A percentile compares a stretch with the other conserved stretches of the same genome.
Evolutionary conservation across 2,113 vertebrate species (phyloP).

Genomic region (Cathartes aura): DNA sequence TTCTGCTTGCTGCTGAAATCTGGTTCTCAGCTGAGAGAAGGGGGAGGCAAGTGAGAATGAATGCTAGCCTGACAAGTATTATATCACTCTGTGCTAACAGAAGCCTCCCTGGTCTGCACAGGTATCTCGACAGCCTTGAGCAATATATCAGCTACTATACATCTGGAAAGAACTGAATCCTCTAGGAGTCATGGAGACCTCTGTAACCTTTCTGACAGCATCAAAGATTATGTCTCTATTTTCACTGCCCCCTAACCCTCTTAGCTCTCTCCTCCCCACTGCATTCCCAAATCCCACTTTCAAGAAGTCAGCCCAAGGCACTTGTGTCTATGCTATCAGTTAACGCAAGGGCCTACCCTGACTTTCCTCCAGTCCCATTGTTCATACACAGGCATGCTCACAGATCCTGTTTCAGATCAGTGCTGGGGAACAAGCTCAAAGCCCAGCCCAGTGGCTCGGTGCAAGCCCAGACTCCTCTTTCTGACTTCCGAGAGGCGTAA

Average conservation of each 20-base stretch:
- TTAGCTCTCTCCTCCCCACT: not conserved
- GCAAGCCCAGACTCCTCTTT: not conserved
- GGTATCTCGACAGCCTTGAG: not conserved
- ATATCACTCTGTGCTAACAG: not conserved
- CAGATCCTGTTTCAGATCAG: not conserved
- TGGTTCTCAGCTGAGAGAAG: not conserved
- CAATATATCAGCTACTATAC: not conserved
- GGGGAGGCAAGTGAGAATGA: not conserved
- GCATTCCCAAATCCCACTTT: not conserved
- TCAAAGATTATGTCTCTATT: not conserved
- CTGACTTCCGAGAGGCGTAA: rapidly evolving
- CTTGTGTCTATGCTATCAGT: not conserved
- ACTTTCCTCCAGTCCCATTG: not conserved
- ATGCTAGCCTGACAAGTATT: not conserved
- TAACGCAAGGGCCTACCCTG: not conserved
- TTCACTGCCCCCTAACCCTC: not conserved
- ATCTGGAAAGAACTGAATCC: not conserved
- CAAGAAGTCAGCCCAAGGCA: not conserved
- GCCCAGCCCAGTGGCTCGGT: not conserved
- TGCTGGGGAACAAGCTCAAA: not conserved
- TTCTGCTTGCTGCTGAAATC: not conserved
- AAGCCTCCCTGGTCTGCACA: not conserved
- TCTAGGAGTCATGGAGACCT: not conserved
- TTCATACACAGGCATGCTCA: not conserved
- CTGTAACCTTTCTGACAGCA: not conserved